Percentiles rank a stretch among this genome's conserved stretches.
Conservation (phyloP, 2,888 invertebrate genomes). For the Parascotia fuliginaria region DNA sequence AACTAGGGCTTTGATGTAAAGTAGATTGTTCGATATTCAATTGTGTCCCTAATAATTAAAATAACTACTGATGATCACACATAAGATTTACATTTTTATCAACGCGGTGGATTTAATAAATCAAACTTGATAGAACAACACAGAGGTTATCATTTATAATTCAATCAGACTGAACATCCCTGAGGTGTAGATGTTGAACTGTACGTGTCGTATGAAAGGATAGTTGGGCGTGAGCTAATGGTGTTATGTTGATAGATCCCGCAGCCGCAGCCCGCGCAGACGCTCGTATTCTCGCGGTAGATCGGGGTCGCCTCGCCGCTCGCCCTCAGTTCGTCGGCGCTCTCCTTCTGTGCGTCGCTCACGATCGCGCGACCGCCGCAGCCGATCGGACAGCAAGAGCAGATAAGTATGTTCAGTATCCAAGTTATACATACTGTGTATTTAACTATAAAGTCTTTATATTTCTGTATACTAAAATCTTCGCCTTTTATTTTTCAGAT, state of each 20-base stretch:
- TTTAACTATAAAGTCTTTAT: too few relatives aligned
- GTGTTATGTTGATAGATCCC: slow-evolving; percentile 60
- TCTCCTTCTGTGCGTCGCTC: slow-evolving; percentile 76
- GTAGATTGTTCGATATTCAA: slow-evolving; percentile 38
- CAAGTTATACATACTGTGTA: too few relatives aligned
- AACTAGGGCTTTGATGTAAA: slow-evolving; percentile 47
- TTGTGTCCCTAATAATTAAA: slow-evolving; percentile 23
- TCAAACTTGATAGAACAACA: slow-evolving; percentile 2
- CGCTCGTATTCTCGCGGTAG: slow-evolving; percentile 79
- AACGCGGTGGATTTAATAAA: slow-evolving; percentile 25
- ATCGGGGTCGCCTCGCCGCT: slow-evolving; percentile 75
- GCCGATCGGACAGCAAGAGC: slow-evolving; percentile 79
- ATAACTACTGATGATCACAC: slow-evolving; percentile 13
- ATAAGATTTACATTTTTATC: slow-evolving; percentile 15
- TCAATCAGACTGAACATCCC: slow-evolving; percentile 17
- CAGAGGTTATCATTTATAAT: slow-evolving; percentile 20
- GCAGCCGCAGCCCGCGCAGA: slow-evolving; percentile 79
- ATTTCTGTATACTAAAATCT: too few relatives aligned
- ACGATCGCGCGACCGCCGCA: slow-evolving; percentile 75
- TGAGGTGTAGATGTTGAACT: slow-evolving; percentile 38
- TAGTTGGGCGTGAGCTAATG: slow-evolving; percentile 16
- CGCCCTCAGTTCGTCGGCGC: slow-evolving; percentile 75
- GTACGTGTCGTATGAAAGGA: slow-evolving; percentile 11
- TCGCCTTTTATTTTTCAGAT: slow-evolving; percentile 32
- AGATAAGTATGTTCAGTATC: slow-evolving; percentile 56